Evolutionary conservation across 2,797 vertebrate species (phyloP).

Genomic region (Phalloptychus januarius): DNA sequence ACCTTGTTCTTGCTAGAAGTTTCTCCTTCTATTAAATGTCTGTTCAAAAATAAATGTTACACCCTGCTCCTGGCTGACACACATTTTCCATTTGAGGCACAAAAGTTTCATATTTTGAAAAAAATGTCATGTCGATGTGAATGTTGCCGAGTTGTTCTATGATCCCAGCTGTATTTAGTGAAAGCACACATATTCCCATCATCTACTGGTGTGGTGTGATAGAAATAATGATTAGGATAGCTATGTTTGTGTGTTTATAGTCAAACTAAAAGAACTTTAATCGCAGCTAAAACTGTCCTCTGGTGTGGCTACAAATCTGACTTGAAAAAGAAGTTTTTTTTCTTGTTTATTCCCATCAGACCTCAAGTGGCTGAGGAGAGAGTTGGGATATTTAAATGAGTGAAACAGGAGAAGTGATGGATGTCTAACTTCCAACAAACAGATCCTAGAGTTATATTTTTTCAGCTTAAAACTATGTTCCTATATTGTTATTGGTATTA

Average conservation of each 20-base stretch:
- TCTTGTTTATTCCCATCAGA: slow-evolving; percentile 39
- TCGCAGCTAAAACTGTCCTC: slow-evolving; percentile 41
- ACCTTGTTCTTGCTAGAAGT: not conserved
- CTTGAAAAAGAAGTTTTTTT: slow-evolving; percentile 1
- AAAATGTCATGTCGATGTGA: not conserved
- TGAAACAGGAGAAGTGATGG: slow-evolving; percentile 26
- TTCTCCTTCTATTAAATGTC: slow-evolving; percentile 6
- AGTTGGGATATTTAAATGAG: slow-evolving; percentile 36
- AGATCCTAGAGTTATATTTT: slow-evolving; percentile 6
- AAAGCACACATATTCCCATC: not conserved
- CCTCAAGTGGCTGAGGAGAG: slow-evolving; percentile 20
- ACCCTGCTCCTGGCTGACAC: not conserved
- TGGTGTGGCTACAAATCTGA: slow-evolving; percentile 42
- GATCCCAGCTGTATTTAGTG: not conserved
- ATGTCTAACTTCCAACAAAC: slow-evolving; percentile 10
- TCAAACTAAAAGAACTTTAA: not conserved
- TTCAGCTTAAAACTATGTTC: slow-evolving; percentile 3
- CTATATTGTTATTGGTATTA: not conserved
- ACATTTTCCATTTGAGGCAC: not conserved
- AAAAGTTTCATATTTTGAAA: not conserved
- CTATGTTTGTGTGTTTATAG: not conserved
- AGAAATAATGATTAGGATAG: not conserved
- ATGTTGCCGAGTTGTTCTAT: not conserved
- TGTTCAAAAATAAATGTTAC: not conserved
- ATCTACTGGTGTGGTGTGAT: no score